Base-by-base conservation (phyloP, 2,113 vertebrate species). In the Benitochromis conjunctus region DNA sequence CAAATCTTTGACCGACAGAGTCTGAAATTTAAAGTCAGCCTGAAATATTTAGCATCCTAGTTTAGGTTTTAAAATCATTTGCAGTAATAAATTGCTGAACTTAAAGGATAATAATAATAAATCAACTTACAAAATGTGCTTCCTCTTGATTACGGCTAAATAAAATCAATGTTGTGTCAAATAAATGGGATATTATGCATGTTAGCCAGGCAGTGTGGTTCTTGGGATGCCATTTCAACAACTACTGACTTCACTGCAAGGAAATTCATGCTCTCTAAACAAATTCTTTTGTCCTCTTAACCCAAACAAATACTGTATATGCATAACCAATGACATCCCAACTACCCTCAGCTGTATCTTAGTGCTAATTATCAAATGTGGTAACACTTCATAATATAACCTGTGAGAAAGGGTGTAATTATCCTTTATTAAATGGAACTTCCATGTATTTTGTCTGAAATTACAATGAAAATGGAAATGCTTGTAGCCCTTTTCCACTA, bases 21-120 rank as follows among this genome's bases (percentile, higher is more conserved):
- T 76, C 55, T 88, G 38, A 79, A 87, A 86, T 64, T 84, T 55
- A 51, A 9, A 66, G 51, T 69, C 2, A 80, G 10, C 46, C 77
- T 88, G 18, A 88, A 88, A 91, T 88, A 87, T 89, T 85, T 88
- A 89, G 55, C 29, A 74, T n/a, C 9, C 16, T 57, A 29, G 43
- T 0, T 76, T 76, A 51, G 16, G 43, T 51, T 76, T 51, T 51
- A 76, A 51, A 51, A 51, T 0, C 19, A 51, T 76, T 51, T 51
- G 43, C 69, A 51, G 24, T 76, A 12, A 76, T 51, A 76, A 51
- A 51, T 26, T 0, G 1, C 24, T 76, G 24, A 51, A 51, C 24
- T 29, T 31, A 51, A 48, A 29, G 66, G 19, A 51, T 6, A 24
- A 51, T 31, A 19, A 51, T 7, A 76, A 51, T 19, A n/a, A 31